Conservation (phyloP, 2,797 vertebrate species). For the Ceryle rudis region DNA sequence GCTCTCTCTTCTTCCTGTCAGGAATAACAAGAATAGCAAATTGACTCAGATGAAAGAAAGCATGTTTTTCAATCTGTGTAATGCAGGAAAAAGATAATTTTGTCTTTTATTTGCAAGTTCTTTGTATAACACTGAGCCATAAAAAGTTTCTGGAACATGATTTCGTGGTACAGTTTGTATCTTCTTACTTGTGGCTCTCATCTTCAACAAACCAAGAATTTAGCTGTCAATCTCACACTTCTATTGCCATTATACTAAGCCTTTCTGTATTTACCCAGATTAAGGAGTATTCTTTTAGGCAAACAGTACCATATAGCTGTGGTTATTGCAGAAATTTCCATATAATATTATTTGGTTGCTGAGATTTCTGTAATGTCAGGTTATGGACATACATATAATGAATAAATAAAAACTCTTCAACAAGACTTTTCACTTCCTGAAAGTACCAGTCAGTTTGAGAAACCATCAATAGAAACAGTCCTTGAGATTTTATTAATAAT, state of each 20-base stretch:
- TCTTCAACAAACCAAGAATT: background rate
- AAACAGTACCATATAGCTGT: background rate
- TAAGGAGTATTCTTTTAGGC: background rate
- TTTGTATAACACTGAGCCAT: background rate
- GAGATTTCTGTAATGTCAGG: background rate
- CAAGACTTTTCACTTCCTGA: background rate
- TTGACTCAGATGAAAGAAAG: background rate
- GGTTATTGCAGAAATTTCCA: background rate
- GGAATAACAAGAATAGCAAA: background rate
- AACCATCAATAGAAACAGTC: background rate
- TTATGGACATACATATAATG: background rate
- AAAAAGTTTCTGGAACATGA: background rate
- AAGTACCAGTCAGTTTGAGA: background rate
- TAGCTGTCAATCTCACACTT: background rate
- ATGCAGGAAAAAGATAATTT: background rate
- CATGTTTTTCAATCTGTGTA: background rate
- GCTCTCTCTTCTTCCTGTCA: background rate
- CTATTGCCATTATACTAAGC: background rate
- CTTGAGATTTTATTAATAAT: slow-evolving; percentile 1
- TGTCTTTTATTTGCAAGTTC: background rate
- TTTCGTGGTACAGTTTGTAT: background rate
- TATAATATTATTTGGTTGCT: background rate
- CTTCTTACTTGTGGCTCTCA: background rate
- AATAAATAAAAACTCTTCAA: background rate
- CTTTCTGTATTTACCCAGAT: background rate